Base-by-base conservation (phyloP, 1,140 invertebrate genomes). In the Protaetia brevitarsis region DNA sequence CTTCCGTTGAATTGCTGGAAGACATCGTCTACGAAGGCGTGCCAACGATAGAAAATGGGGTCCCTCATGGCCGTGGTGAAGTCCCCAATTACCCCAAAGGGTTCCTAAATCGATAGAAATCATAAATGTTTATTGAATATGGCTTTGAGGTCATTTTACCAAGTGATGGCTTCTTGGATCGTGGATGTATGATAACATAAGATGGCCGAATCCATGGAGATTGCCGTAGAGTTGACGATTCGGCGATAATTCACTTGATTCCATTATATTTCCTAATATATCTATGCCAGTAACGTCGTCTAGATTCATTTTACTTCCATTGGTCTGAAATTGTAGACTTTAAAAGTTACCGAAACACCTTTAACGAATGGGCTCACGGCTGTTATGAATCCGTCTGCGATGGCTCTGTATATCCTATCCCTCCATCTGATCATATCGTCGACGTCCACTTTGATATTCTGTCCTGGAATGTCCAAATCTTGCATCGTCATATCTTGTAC, bases 31-130 rank as follows among this genome's bases (percentile, higher is more conserved):
- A 93, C 81, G 69, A 86, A 88, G 1, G 88, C 85, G 71, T 93
- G 91, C 86, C 86, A 91, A 74, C 88, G 86, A 76, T 91, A 94
- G 78, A 94, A 93, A 5, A 90, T 79, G 11, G 68, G 65, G 37
- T 67, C 67, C n/a, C 68, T 37, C 59, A 63, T 66, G 2, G 84
- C 83, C 3, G 83, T 86, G 0, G 84, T 80, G 0, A 82, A 74
- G 69, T 87, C 85, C 3, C 81, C 84, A 82, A 87, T 89, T 0
- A 88, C 82, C 8, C 83, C 79, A 63, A 87, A 87, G 1, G 80
- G 80, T 77, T 88, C 87, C 80, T 88, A 78, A 73, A 63, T 28
- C 7, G 27, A 7, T 51, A 34, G 21, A 6, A 28, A 61, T 28
- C 7, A 34, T 7, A 6, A 3, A 63, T 27, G 27, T 11, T n/a